These are phyloP conservation scores for Rhegmatorhina hoffmannsi DNA, from an alignment of 2,113 vertebrate species.

Conservation along the genomic window DNA sequence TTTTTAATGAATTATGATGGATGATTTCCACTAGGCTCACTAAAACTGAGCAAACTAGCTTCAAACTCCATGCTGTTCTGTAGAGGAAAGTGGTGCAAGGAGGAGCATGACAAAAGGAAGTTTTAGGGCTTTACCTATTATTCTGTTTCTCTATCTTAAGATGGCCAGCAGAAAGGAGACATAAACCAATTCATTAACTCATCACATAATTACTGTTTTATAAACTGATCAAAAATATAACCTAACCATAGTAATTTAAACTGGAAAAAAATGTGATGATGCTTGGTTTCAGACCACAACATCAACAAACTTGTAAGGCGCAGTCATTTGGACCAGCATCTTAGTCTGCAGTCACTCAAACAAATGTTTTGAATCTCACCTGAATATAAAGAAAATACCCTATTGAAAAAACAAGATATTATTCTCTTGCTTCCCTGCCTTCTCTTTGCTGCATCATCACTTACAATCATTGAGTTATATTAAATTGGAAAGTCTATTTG, in stretches of 20 bases:
- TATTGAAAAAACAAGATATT: not conserved
- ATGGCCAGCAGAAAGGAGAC: not conserved
- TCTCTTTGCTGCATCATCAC: not conserved
- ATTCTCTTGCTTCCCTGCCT: not conserved
- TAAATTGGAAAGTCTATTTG: not conserved
- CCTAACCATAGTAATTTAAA: not conserved
- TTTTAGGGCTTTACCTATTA: not conserved
- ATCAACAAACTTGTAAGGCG: not conserved
- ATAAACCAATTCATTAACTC: not conserved
- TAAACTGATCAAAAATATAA: not conserved
- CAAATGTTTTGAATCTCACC: not conserved
- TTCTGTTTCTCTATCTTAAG: not conserved
- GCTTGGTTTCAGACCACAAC: not conserved
- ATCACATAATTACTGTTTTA: not conserved
- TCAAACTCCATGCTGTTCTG: not conserved
- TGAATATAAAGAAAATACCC: not conserved
- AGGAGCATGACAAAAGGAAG: not conserved
- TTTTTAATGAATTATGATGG: not conserved
- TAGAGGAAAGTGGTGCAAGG: not conserved
- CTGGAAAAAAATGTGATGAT: not conserved
- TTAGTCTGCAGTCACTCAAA: not conserved
- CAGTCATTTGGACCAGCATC: not conserved
- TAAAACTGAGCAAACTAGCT: not conserved
- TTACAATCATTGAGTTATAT: not conserved
- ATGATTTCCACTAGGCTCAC: not conserved